These are phyloP conservation scores for Rhinogobius similis DNA, from an alignment of 2,113 vertebrate genomes.

Conservation along the genomic window DNA sequence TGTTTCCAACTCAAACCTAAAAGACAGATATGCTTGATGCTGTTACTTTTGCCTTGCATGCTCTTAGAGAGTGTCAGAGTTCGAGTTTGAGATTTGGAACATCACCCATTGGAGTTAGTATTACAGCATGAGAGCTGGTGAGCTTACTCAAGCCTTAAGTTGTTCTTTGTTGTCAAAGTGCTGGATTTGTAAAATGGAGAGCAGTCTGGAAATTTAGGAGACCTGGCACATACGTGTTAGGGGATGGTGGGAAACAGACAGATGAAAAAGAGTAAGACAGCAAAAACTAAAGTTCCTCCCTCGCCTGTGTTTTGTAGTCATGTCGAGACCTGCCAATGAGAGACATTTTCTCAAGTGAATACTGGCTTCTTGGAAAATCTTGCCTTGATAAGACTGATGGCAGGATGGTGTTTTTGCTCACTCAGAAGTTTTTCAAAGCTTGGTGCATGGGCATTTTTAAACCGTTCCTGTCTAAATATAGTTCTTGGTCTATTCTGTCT, in stretches of 20 bases:
- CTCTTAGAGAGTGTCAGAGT: constrained; percentile 85
- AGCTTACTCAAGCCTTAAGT: constrained; percentile 61
- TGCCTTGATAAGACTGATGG: constrained; percentile 94
- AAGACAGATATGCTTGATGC: constrained; percentile 74
- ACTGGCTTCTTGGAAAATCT: constrained; percentile 99
- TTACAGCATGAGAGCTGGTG: constrained; percentile 71
- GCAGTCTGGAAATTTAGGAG: constrained; percentile 95
- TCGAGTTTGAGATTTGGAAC: constrained; percentile 78
- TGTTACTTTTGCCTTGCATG: constrained; percentile 88
- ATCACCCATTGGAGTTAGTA: constrained; percentile 65
- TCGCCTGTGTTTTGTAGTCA: constrained; percentile 97
- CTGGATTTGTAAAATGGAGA: constrained; percentile 91
- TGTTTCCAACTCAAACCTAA: constrained; percentile 80
- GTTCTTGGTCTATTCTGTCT: constrained; percentile 90
- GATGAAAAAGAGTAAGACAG: constrained; percentile 81
- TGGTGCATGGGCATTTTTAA: constrained; percentile 60
- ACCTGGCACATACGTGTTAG: constrained; percentile 94
- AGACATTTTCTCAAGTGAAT: constrained; percentile 98
- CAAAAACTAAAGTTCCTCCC: constrained; percentile 91
- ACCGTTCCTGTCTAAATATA: constrained; percentile 71
- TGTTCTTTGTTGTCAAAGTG: constrained; percentile 65
- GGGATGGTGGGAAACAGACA: constrained; percentile 82
- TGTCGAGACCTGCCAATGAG: constrained; percentile 99
- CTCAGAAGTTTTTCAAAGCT: constrained; percentile 66
- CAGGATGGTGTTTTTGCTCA: constrained; percentile 73